Percentiles rank a stretch among this genome's conserved stretches.
Conservation (phyloP, 2,797 vertebrate species). For the Channa striata region DNA sequence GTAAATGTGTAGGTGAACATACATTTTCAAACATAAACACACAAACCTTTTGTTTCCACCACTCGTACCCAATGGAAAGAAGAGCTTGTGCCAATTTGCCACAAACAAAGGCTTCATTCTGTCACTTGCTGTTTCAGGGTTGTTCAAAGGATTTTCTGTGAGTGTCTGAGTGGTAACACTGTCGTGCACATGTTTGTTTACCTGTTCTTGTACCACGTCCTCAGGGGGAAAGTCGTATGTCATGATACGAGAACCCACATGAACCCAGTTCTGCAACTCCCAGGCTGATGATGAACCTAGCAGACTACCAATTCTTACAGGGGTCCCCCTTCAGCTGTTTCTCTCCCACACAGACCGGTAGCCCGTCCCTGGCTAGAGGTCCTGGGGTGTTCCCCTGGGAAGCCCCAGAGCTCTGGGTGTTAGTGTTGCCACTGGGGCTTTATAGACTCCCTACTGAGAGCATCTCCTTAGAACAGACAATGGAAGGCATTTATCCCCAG, state of each 20-base stretch:
- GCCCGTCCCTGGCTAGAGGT: conserved; percentile 61
- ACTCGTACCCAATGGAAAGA: conserved; percentile 32
- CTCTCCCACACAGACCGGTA: conserved; percentile 44
- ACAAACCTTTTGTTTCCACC: conserved; percentile 33
- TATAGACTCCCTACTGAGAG: conserved; percentile 94
- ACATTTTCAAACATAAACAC: neutral
- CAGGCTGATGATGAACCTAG: conserved; percentile 29
- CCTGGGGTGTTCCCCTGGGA: conserved; percentile 75
- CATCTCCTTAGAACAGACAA: conserved; percentile 96
- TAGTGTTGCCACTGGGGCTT: conserved; percentile 88
- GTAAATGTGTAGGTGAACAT: neutral
- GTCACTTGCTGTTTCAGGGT: conserved; percentile 59
- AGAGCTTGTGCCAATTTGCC: conserved; percentile 70
- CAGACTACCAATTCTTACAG: conserved; percentile 31
- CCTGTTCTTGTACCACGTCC: conserved; percentile 69
- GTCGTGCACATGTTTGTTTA: conserved; percentile 73
- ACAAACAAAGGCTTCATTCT: conserved; percentile 85
- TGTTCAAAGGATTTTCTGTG: conserved; percentile 48
- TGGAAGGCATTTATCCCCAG: conserved; percentile 92
- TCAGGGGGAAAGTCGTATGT: conserved; percentile 1
- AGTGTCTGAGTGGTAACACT: conserved; percentile 68
- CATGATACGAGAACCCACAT: neutral
- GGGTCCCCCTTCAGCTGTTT: conserved; percentile 60
- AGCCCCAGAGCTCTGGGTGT: conserved; percentile 88
- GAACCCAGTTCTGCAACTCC: conserved; percentile 11